A percentile compares a stretch with the other conserved stretches of the same genome.
These are phyloP conservation scores for Cebidichthys violaceus DNA, from an alignment of 2,113 vertebrate genomes.

Conservation along the genomic window DNA sequence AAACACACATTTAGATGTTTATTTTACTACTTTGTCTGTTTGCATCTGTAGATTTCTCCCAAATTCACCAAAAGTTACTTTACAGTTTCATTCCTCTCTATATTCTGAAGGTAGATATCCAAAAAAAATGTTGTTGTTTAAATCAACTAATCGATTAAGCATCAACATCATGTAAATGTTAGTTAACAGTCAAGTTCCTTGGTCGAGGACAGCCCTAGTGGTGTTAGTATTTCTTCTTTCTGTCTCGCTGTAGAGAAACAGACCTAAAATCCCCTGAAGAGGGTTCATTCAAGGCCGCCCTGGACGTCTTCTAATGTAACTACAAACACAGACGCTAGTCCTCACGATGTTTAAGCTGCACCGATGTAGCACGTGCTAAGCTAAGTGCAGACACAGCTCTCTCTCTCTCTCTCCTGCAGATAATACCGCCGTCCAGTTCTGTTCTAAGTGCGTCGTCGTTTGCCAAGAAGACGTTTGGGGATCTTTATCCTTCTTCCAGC, in stretches of 20 bases:
- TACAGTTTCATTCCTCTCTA: too few species aligned
- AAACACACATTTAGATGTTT: too few species aligned
- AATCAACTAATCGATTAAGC: too few species aligned
- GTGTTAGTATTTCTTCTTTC: background rate
- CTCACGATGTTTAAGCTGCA: constrained; percentile 3
- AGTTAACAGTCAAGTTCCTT: too few species aligned
- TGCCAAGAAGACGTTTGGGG: constrained; percentile 45
- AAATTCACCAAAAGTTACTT: background rate
- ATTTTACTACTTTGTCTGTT: background rate
- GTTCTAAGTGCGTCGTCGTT: constrained; percentile 30
- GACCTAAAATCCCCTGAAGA: background rate
- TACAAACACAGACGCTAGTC: background rate
- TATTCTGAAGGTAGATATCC: too few species aligned
- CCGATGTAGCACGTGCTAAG: background rate
- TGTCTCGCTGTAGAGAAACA: background rate
- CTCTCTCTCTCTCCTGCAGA: background rate
- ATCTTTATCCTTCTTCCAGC: constrained; percentile 42
- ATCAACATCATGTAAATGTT: too few species aligned
- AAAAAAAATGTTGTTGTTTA: too few species aligned
- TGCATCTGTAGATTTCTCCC: background rate
- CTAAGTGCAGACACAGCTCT: constrained; percentile 18
- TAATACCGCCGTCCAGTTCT: background rate
- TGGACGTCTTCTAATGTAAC: background rate
- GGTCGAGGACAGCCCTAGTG: too few species aligned
- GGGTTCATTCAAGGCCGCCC: constrained; percentile 1